These are phyloP conservation scores for Chalcosyrphus nemorum DNA, from an alignment of 2,888 invertebrate genomes.

Conservation along the genomic window DNA sequence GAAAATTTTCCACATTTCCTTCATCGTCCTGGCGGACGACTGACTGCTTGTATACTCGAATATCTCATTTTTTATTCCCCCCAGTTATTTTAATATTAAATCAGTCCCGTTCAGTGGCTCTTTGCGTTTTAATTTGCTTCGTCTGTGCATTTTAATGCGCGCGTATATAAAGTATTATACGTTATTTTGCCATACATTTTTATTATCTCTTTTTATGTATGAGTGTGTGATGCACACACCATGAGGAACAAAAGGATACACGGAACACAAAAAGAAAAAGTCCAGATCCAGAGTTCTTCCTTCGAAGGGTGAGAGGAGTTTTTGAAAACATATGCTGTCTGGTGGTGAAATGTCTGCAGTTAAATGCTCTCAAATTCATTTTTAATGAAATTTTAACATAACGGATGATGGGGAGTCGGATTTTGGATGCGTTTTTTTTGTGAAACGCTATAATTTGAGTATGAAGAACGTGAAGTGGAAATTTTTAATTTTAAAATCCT, in stretches of 20 bases:
- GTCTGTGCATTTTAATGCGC: constrained; percentile 56
- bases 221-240: constrained; percentile 22
- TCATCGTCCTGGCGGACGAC: too few relatives aligned
- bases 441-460: not conserved
- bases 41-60: too few relatives aligned
- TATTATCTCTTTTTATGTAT: constrained; percentile 30
- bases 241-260: constrained; percentile 7
- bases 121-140: constrained; percentile 54
- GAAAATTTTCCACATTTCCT: too few relatives aligned
- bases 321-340: constrained; percentile 19
- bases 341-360: constrained; percentile 31
- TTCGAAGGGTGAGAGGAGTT: not conserved
- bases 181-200: constrained; percentile 14
- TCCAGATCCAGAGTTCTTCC: too few relatives aligned
- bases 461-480: not conserved
- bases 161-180: constrained; percentile 4
- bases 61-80: too few relatives aligned
- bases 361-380: constrained; percentile 24
- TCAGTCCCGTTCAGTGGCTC: constrained; percentile 32
- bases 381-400: constrained; percentile 33
- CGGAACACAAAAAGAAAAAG: not conserved
- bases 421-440: not conserved
- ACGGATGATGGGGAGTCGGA: not conserved
- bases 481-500: not conserved
- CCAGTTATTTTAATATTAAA: constrained; percentile 25